Evolutionary conservation across 2,888 invertebrate species (phyloP), one percentile per base, ranked within the genome.

Genomic region (Lutraria lutraria): DNA sequence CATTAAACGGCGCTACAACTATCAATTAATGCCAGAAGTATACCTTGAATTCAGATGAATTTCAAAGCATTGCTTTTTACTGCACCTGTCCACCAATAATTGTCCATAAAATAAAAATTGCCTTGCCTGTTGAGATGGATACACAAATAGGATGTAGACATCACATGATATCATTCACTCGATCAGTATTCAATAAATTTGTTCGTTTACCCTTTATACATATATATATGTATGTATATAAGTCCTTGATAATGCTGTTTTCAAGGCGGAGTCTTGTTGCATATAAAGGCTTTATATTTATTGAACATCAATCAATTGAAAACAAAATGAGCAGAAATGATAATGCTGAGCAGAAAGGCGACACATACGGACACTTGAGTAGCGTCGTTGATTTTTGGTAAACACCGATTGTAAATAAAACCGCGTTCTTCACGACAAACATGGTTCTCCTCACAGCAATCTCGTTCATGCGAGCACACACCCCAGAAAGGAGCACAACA

Each of bases 401-500:
- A 93, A 87, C 95, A 95, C 12, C 94, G 89, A 34, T 94, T 93
- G 88, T 95, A 95, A 25, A 89, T 92, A 88, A 94, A 95, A 21
- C 95, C 95, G 0, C 91, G 89, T 21, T 93, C 94, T 13, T 92
- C 86, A 12, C 93, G 85, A 81, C 95, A 95, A 13, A 93, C 90
- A 79, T 94, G 94, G 4, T 86, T 83, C 3, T 81, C 16, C 63
- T 95, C 93, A 89, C 95, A 95, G 87, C 95, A 95, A 85, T 95
- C 94, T 0, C 83, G 83, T 16, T 60, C 25, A 6, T 94, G 84
- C 16, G 89, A 90, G 86, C 95, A 95, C 15, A 93, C 93, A n/a
- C 93, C 94, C 95, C 95, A 95, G 83, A 92, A 95, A 3, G 95
- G 94, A 0, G 95, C 92, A 83, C 95, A 95, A 90, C 95, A 95